Evolutionary conservation across 2,797 vertebrate genomes (phyloP).

Genomic region (Spinibarbus caldwelli): DNA sequence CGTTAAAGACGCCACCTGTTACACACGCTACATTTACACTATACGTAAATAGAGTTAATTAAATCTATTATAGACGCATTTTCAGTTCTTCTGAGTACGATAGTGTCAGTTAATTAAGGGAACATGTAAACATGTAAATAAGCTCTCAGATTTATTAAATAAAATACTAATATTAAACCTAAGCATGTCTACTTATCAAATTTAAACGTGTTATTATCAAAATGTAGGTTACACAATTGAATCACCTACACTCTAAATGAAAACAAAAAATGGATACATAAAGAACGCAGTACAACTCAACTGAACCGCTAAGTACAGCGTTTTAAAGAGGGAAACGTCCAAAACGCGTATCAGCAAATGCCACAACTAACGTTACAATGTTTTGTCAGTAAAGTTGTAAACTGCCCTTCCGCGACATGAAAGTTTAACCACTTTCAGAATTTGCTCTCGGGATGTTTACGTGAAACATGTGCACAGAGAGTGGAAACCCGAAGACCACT

Average conservation of each 20-base stretch:
- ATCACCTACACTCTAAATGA: background rate
- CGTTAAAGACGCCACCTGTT: slow-evolving; percentile 46
- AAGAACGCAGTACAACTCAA: background rate
- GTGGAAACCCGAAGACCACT: slow-evolving; percentile 65
- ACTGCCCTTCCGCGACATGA: slow-evolving; percentile 27
- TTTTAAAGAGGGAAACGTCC: background rate
- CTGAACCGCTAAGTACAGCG: background rate
- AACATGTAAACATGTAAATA: background rate
- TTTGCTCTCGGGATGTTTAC: slow-evolving; percentile 80
- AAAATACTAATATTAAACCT: background rate
- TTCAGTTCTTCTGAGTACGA: background rate
- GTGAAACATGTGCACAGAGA: slow-evolving; percentile 79
- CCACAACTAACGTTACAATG: background rate
- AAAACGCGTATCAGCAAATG: background rate
- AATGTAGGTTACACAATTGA: too few relatives aligned
- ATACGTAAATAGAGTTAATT: slow-evolving; percentile 1
- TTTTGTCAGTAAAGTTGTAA: slow-evolving; percentile 48
- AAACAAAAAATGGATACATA: background rate
- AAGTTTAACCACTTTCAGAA: slow-evolving; percentile 53
- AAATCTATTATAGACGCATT: background rate
- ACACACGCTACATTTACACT: background rate
- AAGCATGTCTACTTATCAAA: background rate
- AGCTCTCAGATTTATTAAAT: background rate
- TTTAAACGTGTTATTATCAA: background rate
- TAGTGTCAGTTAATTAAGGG: background rate